Evolutionary conservation across 53 echinoderm and acorn worm genomes (phyloP).

Genomic region (Mesocentrotus franciscanus): DNA sequence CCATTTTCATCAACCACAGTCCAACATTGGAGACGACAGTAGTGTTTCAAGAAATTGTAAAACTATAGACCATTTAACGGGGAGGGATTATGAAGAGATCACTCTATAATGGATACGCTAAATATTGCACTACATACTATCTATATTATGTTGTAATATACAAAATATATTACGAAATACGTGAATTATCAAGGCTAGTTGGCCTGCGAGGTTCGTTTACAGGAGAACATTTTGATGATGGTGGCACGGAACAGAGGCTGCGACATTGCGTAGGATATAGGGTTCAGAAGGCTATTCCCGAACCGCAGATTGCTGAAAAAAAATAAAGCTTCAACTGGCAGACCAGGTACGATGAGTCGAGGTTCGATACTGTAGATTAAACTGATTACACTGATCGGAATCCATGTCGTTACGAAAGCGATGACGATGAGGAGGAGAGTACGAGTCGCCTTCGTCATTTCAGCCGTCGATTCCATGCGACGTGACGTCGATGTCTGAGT

Average conservation of each 20-base stretch:
- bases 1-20: no score
- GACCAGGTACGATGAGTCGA: neutral
- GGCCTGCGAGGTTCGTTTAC: neutral
- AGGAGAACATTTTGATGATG: constrained; percentile 11
- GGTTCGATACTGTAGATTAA: constrained; percentile 2
- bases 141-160: no score
- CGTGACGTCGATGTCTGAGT: neutral
- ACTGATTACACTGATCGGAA: neutral
- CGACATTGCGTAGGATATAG: constrained; percentile 39
- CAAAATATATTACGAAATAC: no score
- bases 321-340: neutral
- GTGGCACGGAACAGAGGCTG: constrained; percentile 42
- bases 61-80: no score
- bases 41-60: no score
- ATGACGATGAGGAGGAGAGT: constrained; percentile 53
- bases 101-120: no score
- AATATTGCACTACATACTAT: no score
- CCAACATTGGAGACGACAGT: no score
- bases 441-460: constrained; percentile 26
- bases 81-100: no score
- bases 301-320: neutral
- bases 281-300: constrained; percentile 43
- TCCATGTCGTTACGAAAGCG: neutral
- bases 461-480: constrained; percentile 14
- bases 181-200: no score